phyloP scores from a whole-genome alignment of 2,888 invertebrate species.

The Formica aserva region DNA sequence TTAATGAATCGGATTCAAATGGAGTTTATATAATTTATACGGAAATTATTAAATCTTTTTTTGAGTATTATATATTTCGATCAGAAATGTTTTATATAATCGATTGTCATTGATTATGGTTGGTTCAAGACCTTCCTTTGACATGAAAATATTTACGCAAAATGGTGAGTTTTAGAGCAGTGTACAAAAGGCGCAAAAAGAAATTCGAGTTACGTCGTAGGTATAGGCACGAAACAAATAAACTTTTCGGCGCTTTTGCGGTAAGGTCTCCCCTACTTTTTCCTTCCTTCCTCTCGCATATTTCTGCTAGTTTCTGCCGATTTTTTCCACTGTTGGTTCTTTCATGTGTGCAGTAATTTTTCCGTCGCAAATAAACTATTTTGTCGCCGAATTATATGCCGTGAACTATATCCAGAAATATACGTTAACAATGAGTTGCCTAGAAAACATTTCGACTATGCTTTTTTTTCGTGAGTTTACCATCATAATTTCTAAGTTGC shows the following conservation, averaged over 20 bases:
- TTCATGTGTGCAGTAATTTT: conserved; percentile 26
- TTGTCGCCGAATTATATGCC: too few species aligned
- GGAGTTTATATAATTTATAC: neutral
- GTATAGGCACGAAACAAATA: conserved; percentile 56
- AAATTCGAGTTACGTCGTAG: conserved; percentile 42
- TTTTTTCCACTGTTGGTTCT: conserved; percentile 37
- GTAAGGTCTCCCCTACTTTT: conserved; percentile 41
- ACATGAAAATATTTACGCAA: conserved; percentile 5
- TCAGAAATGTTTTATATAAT: neutral
- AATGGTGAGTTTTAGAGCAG: neutral
- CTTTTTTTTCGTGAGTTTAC: conserved; percentile 26
- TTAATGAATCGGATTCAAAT: neutral
- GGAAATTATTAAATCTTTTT: neutral
- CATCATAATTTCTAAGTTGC: conserved; percentile 18
- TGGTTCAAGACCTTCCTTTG: neutral
- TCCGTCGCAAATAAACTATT: conserved; percentile 51
- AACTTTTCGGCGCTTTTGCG: conserved; percentile 63
- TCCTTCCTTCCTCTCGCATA: conserved; percentile 32
- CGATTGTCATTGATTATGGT: neutral
- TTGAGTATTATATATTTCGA: neutral
- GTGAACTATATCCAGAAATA: conserved; percentile 30
- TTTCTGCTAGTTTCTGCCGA: conserved; percentile 19
- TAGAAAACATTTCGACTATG: conserved; percentile 26
- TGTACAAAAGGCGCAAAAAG: conserved; percentile 38
- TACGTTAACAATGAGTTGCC: conserved; percentile 32